These are phyloP conservation scores for Bradynema listronoti DNA, from an alignment of 1,140 invertebrate species.

Conservation along the genomic window DNA sequence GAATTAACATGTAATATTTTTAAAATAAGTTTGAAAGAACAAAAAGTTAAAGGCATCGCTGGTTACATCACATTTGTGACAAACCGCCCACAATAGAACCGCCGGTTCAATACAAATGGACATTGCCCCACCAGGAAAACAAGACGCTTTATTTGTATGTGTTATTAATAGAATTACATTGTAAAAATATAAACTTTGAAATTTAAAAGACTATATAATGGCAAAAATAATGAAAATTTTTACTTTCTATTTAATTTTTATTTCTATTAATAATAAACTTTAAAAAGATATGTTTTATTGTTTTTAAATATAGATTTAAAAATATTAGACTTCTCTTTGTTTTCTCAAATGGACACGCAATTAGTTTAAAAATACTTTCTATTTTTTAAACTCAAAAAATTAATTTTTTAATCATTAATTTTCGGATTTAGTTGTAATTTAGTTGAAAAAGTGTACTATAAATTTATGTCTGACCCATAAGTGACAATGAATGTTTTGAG, in stretches of 20 bases:
- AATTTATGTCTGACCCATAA: no score
- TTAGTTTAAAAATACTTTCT: no score
- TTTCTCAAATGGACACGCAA: no score
- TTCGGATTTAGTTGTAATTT: no score
- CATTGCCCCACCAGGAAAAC: constrained; percentile 50
- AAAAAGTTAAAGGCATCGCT: constrained; percentile 63
- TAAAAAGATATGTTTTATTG: not conserved
- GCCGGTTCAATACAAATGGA: constrained; percentile 39
- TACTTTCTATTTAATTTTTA: not conserved
- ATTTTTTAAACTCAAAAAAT: no score
- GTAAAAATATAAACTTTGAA: not conserved
- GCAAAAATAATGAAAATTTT: not conserved
- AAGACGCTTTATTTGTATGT: constrained; percentile 14
- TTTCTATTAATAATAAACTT: constrained; percentile 1
- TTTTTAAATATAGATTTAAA: no score
- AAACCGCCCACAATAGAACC: constrained; percentile 43
- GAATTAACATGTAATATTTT: not conserved
- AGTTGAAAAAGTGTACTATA: no score
- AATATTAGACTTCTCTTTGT: no score
- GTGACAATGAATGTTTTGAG: no score
- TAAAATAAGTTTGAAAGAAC: not conserved
- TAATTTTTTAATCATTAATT: no score
- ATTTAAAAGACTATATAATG: not conserved
- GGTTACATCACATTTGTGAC: constrained; percentile 55
- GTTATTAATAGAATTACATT: constrained; percentile 2